Evolutionary conservation across 2,113 vertebrate genomes (phyloP), one percentile per base, ranked within the genome.

Genomic region (Anoura caudifer): DNA sequence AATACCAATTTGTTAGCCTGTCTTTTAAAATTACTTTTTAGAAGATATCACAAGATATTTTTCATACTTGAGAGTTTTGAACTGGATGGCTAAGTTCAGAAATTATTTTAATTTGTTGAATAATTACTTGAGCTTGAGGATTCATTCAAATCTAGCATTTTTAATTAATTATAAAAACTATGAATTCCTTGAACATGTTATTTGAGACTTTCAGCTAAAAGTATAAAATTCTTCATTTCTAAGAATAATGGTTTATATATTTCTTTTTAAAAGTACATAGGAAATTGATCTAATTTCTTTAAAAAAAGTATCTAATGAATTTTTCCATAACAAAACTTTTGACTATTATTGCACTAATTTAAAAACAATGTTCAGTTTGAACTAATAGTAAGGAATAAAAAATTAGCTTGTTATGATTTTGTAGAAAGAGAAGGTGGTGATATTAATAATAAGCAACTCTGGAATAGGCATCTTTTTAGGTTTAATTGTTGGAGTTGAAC

Each of bases 11-110:
- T 90, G 14, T 80, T 61, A 38, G 89, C 33, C 22, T 87, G 13
- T 50, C n/a, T 90, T 93, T 63, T 50, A 72, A 88, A 70, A 56
- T 96, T 94, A 73, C 54, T 89, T 88, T 88, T 75, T 31, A 91
- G 70, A 88, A 72, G 47, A n/a, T 69, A 77, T 4, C 28, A 43
- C 4, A 94, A 72, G 15, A 41, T 76, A 38, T 56, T 75, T 94
- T 85, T 63, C 91, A 47, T 81, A 11, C 38, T 91, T 92, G 50
- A 83, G 11, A 36, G 26, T 47, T 89, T 91, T 87, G 14, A 92
- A 76, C 47, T 43, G 91, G 28, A 4, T 28, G 10, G 7, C 45
- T 76, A 65, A 87, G 14, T 82, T 82, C 83, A 59, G 36, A 85
- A 69, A 77, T 89, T 50, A 77, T 77, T 95, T 84, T 93, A 89